Evolutionary conservation across 2,113 vertebrate species (phyloP).

Genomic region (Labeo rohita): DNA sequence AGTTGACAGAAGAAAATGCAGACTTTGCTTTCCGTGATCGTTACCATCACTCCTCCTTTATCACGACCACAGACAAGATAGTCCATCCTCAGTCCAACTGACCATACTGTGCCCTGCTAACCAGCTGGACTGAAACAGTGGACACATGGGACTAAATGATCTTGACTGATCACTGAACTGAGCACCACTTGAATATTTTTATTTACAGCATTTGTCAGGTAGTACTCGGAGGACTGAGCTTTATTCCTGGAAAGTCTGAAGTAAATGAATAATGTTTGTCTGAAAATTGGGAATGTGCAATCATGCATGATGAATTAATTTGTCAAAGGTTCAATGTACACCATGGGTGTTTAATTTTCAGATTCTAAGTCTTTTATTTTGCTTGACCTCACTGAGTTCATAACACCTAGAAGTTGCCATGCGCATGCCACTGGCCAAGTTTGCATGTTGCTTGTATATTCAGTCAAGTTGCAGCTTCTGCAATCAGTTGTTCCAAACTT

Average conservation of each 20-base stretch:
- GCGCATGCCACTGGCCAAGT: not conserved
- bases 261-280: not conserved
- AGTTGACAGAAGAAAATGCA: conserved; percentile 91
- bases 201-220: not conserved
- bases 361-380: not conserved
- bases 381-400: not conserved
- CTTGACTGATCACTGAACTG: not conserved
- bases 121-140: conserved; percentile 2
- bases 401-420: not conserved
- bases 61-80: conserved; percentile 75
- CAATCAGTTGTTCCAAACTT: not conserved
- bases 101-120: conserved; percentile 40
- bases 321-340: not conserved
- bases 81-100: conserved; percentile 76
- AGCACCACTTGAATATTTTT: not conserved
- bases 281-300: conserved; percentile 36
- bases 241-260: conserved; percentile 12
- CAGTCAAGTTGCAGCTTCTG: not conserved
- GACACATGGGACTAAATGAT: conserved; percentile 1
- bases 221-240: not conserved
- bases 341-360: not conserved
- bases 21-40: conserved; percentile 92
- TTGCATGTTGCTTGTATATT: not conserved
- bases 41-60: conserved; percentile 86
- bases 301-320: not conserved